Conservation (phyloP, 30 jellyfish, hydroid and myxozoan genomes). For the Haliclystus octoradiatus region DNA sequence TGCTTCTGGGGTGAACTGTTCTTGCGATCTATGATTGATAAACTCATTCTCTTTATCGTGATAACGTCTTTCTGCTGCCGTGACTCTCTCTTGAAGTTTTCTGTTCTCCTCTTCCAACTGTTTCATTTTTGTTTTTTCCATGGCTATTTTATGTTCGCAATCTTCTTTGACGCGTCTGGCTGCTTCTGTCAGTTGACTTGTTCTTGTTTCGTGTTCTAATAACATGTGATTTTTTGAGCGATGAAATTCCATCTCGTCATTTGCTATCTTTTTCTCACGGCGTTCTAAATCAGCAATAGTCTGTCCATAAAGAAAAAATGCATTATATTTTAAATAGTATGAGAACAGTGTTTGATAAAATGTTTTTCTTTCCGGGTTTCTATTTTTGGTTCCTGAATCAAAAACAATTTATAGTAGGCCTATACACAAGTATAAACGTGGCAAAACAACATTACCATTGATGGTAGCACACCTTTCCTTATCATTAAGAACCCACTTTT, state of each 20-base stretch:
- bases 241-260: conserved; percentile 40
- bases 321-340: too few relatives aligned
- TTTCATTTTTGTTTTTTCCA: conserved; percentile 41
- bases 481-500: too few relatives aligned
- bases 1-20: conserved; percentile 60
- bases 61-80: conserved; percentile 37
- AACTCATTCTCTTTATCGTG: conserved; percentile 70
- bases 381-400: neutral
- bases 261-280: conserved; percentile 66
- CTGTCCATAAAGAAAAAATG: conserved; percentile 24
- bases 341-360: too few relatives aligned
- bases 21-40: conserved; percentile 33
- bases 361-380: too few relatives aligned
- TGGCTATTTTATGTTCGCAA: conserved; percentile 67
- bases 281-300: conserved; percentile 50
- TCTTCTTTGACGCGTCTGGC: conserved; percentile 77
- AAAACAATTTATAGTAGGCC: too few relatives aligned
- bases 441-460: too few relatives aligned
- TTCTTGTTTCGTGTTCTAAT: conserved; percentile 53
- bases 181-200: conserved; percentile 68
- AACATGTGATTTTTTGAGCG: conserved; percentile 36
- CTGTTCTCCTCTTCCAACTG: conserved; percentile 28
- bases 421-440: too few relatives aligned
- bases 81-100: conserved; percentile 30
- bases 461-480: too few relatives aligned